Evolutionary conservation across 2,888 invertebrate species (phyloP), one percentile per base, ranked within the genome.

Genomic region (Phaedon cochleariae): DNA sequence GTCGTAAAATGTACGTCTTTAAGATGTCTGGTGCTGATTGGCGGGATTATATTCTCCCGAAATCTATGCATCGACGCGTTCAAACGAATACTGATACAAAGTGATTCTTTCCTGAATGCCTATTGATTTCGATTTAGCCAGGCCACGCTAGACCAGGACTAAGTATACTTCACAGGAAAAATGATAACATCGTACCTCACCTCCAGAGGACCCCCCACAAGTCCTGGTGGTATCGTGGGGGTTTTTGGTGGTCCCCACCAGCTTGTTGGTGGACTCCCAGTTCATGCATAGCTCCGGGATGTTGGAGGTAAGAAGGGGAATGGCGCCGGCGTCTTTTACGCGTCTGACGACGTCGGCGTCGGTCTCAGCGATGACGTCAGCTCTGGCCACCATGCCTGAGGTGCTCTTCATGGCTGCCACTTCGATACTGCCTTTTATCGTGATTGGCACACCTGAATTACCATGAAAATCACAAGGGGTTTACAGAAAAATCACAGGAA

Each of bases 281-380:
- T 94, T 94, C 79, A 95, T 86, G 76, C 96, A 96, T 68, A 94
- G 87, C 79, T 97, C 96, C 0, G 96, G 95, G 0, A 93, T 92
- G 79, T 94, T 95, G 17, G 95, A 93, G 0, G 94, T 90, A 15
- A 93, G 87, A 37, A 97, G 82, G 0, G 93, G 91, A 61, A 97
- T 75, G 2, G 76, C 76, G 0, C 96, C 96, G 0, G 95, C 92
- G 6, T 84, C 78, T 65, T 87, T 85, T 68, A 93, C 84, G 0
- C 85, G 81, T 0, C 81, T 81, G 0, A 96, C 92, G 0, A 86
- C 88, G 0, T 84, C 87, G 0, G 95, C 93, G 83, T 96, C 93
- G 0, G 84, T 75, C 0, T 82, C 73, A 0, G 93, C 90, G n/a
- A 84, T 73, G 0, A 84, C 83, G 0, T 82, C 81, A 20, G 68